These are phyloP conservation scores for Chamaetylas fuelleborni DNA, from an alignment of 2,113 vertebrate species.

Conservation along the genomic window DNA sequence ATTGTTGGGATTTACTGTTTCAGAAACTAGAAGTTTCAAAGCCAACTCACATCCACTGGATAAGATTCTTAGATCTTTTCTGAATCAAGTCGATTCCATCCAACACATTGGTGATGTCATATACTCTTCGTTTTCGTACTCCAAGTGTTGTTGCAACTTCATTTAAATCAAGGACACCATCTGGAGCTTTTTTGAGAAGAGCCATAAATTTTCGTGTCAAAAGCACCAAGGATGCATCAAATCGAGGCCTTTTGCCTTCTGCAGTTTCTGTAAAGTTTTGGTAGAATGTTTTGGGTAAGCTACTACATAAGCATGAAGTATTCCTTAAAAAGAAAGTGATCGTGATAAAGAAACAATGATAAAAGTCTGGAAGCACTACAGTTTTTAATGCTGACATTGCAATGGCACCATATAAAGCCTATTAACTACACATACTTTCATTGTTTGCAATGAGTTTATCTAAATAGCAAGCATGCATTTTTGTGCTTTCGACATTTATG, in stretches of 20 bases:
- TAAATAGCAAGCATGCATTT: background rate
- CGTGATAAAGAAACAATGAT: background rate
- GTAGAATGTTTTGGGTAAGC: background rate
- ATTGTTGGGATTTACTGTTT: background rate
- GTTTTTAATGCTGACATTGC: background rate
- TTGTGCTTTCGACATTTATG: background rate
- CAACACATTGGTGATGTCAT: constrained; percentile 89
- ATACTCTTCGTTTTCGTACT: constrained; percentile 83
- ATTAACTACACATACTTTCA: background rate
- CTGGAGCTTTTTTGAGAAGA: constrained; percentile 78
- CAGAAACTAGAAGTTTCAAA: background rate
- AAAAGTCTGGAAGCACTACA: background rate
- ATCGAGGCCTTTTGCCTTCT: constrained; percentile 65
- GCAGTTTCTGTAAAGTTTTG: constrained; percentile 58
- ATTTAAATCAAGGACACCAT: constrained; percentile 83
- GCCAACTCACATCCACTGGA: constrained; percentile 90
- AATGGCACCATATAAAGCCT: background rate
- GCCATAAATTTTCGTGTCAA: constrained; percentile 87
- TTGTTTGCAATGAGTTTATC: background rate
- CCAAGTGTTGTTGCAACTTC: constrained; percentile 76
- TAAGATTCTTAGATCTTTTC: constrained; percentile 81
- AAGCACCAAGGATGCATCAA: constrained; percentile 79
- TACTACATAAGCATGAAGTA: background rate
- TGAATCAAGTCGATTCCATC: constrained; percentile 82
- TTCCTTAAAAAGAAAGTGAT: background rate